Percentiles rank a stretch among this genome's conserved stretches.
Evolutionary conservation across 2,888 invertebrate species (phyloP).

Genomic region (Euplexia lucipara): DNA sequence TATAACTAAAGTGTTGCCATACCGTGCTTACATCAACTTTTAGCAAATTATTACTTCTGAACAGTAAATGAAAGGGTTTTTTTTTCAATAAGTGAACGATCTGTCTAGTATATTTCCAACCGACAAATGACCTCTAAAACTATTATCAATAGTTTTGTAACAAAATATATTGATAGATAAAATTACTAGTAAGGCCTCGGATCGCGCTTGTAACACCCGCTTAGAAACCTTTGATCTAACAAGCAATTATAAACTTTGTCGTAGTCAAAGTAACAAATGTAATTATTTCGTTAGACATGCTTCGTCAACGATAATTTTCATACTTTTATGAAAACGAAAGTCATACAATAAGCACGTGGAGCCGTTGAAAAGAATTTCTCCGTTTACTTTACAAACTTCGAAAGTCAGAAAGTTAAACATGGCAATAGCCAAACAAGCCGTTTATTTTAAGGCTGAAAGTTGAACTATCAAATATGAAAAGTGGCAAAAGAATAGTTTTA

Average conservation of each 20-base stretch:
- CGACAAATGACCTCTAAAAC: slow-evolving; percentile 9
- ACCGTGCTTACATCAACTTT: too few relatives aligned
- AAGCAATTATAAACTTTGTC: slow-evolving; percentile 18
- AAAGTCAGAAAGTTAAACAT: slow-evolving; percentile 13
- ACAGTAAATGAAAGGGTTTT: too few relatives aligned
- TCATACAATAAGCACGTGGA: neutral
- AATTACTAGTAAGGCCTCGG: slow-evolving; percentile 3
- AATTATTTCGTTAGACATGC: slow-evolving; percentile 4
- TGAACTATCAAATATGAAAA: slow-evolving; percentile 43
- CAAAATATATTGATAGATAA: slow-evolving; percentile 24
- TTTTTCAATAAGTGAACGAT: neutral
- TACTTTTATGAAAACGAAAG: neutral
- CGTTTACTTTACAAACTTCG: slow-evolving; percentile 30
- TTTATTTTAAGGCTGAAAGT: slow-evolving; percentile 59
- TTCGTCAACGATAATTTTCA: neutral
- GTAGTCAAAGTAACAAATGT: neutral
- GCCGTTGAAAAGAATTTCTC: slow-evolving; percentile 15
- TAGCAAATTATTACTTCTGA: neutral
- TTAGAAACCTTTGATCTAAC: slow-evolving; percentile 29
- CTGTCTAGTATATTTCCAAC: neutral
- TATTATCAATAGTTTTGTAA: slow-evolving; percentile 13
- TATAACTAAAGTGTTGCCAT: too few relatives aligned
- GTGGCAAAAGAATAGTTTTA: slow-evolving; percentile 71
- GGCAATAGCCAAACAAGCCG: neutral
- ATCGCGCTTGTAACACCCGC: slow-evolving; percentile 1